Conservation (phyloP, 2,797 vertebrate species). For the Mus minutoides region DNA sequence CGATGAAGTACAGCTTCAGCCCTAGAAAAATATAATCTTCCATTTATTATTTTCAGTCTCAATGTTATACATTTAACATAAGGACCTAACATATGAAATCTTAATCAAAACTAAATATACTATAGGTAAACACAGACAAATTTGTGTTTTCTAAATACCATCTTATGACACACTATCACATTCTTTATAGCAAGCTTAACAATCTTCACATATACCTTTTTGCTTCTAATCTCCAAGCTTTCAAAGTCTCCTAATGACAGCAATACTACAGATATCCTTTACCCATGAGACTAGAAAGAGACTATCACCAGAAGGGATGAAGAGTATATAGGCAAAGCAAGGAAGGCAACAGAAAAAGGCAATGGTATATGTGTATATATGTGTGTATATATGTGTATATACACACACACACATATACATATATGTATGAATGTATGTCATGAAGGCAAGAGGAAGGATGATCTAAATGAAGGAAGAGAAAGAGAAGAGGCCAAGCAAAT, state of each 20-base stretch:
- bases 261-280: not conserved
- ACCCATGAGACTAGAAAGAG: too few relatives aligned
- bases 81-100: slow-evolving; percentile 11
- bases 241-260: slow-evolving; percentile 33
- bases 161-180: not conserved
- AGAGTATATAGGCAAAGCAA: not conserved
- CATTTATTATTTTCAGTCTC: not conserved
- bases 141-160: not conserved
- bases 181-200: not conserved
- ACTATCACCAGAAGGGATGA: not conserved
- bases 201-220: slow-evolving; percentile 9
- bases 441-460: not conserved
- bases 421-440: not conserved
- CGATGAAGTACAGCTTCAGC: slow-evolving; percentile 93
- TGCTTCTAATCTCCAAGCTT: not conserved
- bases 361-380: too few relatives aligned
- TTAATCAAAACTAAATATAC: slow-evolving; percentile 43
- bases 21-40: slow-evolving; percentile 84
- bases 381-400: too few relatives aligned
- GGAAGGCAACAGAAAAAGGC: not conserved
- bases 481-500: not conserved
- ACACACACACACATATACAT: too few relatives aligned
- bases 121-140: not conserved
- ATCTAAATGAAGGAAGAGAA: not conserved
- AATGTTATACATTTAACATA: slow-evolving; percentile 15